Base-by-base conservation (phyloP, 1,140 invertebrate species). In the Atta cephalotes region DNA sequence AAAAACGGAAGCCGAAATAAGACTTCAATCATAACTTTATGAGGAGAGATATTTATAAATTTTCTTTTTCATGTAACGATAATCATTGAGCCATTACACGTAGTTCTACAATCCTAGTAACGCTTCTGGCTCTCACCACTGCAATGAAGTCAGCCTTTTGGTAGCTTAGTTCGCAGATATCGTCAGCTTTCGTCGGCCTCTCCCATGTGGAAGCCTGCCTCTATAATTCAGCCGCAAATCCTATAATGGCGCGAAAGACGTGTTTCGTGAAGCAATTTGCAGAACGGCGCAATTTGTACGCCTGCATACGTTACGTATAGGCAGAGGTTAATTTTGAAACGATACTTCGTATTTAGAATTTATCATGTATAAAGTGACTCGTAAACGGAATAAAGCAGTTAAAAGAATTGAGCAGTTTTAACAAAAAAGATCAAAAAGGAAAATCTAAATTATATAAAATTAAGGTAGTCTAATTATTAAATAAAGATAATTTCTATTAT, bases 151-250 rank as follows among this genome's bases (percentile, higher is more conserved):
- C 51, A 31, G 39, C 70, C 80, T 76, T 76, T 84, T 56, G 70
- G 80, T 70, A 63, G 39, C 63, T 74, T 49, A 62, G 56, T 51
- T 49, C 45, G 80, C 56, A 76, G 80, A 84, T 84, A 84, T 76
- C 56, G 39, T 21, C 70, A 56, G 56, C 80, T 84, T 62, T 49
- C 70, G 56, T 51, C 56, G 80, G 80, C 70, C 18, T 21, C 25
- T 6, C 3, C 56, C 39, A 51, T 18, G 31, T 39, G 25, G 56
- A 76, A 76, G n/a, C 39, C 53, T 28, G 51, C 39, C 70, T 84
- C 80, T 76, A 84, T 84, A 84, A 84, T 84, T 84, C 80, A 84
- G 25, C 80, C 70, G 80, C 39, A 84, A 84, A 84, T 76, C 80
- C 80, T 51, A 60, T 84, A 84, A 84, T 62, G 45, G 56, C 56